Evolutionary conservation across 1,140 invertebrate species (phyloP), one percentile per base, ranked within the genome.

Genomic region (Proctacanthus coquilletti): DNA sequence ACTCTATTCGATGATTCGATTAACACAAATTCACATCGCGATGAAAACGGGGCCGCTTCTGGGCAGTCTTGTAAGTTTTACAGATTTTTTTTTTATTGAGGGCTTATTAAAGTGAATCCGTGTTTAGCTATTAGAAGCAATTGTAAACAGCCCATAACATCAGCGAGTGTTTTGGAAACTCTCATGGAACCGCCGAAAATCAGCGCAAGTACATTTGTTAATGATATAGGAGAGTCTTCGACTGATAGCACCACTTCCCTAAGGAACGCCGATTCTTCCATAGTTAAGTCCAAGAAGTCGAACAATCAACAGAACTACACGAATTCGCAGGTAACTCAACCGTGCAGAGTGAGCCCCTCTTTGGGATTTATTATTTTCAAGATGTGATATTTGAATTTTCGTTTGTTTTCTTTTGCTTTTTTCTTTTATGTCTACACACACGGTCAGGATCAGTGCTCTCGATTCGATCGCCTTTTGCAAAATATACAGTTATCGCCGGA

Each of bases 91-190:
- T n/a, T n/a, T n/a, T n/a, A n/a, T n/a, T n/a, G n/a, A n/a, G n/a
- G n/a, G n/a, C n/a, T n/a, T n/a, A n/a, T n/a, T n/a, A n/a, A n/a
- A n/a, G n/a, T n/a, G n/a, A n/a, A n/a, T n/a, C n/a, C n/a, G n/a
- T n/a, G n/a, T 38, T 34, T 15, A 43, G 42, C 18, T 18, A 36
- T 29, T 18, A 41, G 41, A 34, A 46, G 39, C 31, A 23, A 23
- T 18, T 46, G 42, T 35, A 33, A 39, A 8, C 36, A 40, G 29
- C 45, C 45, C 9, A 42, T 46, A 3, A 44, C 42, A 21, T 36
- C 45, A 4, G 41, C 42, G 2, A 46, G 40, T 40, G 42, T 46
- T 14, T 36, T 46, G 31, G 45, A 46, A 21, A 36, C 45, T 11
- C 33, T 46, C 2, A 10, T 39, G 13, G 38, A 39, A 10, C 18